phyloP scores from a whole-genome alignment of 1,140 invertebrate genomes.

The Halictus rubicundus region DNA sequence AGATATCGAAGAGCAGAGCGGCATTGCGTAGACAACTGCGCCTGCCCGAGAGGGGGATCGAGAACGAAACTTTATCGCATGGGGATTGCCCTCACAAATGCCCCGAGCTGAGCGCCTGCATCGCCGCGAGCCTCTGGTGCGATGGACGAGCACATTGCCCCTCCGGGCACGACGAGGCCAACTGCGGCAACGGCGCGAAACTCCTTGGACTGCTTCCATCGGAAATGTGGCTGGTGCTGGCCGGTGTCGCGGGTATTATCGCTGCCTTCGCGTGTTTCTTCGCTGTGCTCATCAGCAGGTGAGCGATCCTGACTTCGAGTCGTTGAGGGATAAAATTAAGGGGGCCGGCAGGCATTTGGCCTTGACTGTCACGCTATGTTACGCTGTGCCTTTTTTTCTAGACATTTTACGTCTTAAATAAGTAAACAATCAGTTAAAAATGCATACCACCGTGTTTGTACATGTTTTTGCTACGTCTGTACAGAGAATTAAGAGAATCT shows the following conservation, averaged over 20 bases:
- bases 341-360: too few relatives aligned
- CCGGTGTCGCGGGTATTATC: slow-evolving; percentile 79
- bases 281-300: slow-evolving; percentile 77
- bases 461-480: too few relatives aligned
- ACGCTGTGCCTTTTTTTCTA: too few relatives aligned
- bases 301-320: neutral
- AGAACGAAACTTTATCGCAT: slow-evolving; percentile 82
- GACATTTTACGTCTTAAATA: too few relatives aligned
- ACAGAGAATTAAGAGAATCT: too few relatives aligned
- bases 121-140: slow-evolving; percentile 91
- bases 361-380: too few relatives aligned
- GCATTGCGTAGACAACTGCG: slow-evolving; percentile 84
- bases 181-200: slow-evolving; percentile 83
- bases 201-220: slow-evolving; percentile 76
- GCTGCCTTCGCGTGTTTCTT: slow-evolving; percentile 78
- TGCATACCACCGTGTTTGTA: too few relatives aligned
- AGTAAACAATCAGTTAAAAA: too few relatives aligned
- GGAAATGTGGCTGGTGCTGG: slow-evolving; percentile 79
- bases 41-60: slow-evolving; percentile 74
- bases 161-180: slow-evolving; percentile 90
- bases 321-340: neutral
- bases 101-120: slow-evolving; percentile 94
- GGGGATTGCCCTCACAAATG: slow-evolving; percentile 88
- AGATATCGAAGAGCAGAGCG: slow-evolving; percentile 85
- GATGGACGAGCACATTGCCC: slow-evolving; percentile 92